These are phyloP conservation scores for Lomographa bimaculata DNA, from an alignment of 2,888 invertebrate species.

Conservation along the genomic window DNA sequence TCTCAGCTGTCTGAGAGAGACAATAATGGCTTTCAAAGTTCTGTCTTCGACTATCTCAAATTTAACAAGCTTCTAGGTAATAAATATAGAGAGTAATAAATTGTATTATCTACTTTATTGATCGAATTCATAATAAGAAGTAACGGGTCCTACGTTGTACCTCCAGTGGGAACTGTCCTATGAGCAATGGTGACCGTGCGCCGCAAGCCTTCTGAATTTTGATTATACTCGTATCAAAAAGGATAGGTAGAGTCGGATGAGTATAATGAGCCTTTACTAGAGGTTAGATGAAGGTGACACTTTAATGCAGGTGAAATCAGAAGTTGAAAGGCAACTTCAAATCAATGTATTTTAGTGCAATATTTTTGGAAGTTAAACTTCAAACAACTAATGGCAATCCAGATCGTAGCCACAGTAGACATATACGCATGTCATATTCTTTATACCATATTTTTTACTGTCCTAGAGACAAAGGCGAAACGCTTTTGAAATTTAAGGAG, in stretches of 20 bases:
- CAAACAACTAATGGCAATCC: too few relatives aligned
- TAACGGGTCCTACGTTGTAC: conserved; percentile 14
- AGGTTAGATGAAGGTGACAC: conserved; percentile 53
- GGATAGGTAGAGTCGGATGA: conserved; percentile 39
- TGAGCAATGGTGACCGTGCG: conserved; percentile 7
- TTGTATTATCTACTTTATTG: neutral
- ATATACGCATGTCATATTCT: too few relatives aligned
- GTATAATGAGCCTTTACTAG: conserved; percentile 44
- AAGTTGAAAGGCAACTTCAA: too few relatives aligned
- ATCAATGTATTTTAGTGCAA: too few relatives aligned
- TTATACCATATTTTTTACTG: too few relatives aligned
- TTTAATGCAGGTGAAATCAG: conserved; percentile 31
- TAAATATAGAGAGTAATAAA: too few relatives aligned
- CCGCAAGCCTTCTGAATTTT: conserved; percentile 30
- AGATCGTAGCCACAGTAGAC: too few relatives aligned
- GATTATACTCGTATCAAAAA: conserved; percentile 34
- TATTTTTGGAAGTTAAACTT: too few relatives aligned
- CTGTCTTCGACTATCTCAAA: too few relatives aligned
- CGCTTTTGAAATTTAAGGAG: conserved; percentile 8
- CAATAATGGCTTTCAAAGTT: conserved; percentile 13
- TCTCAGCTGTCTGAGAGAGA: conserved; percentile 5
- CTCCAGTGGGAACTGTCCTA: conserved; percentile 27
- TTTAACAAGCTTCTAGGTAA: too few relatives aligned
- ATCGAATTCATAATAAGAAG: neutral
- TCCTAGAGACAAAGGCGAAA: too few relatives aligned